Conservation (phyloP, 1,140 invertebrate genomes). For the Sminthurides bifidus region DNA sequence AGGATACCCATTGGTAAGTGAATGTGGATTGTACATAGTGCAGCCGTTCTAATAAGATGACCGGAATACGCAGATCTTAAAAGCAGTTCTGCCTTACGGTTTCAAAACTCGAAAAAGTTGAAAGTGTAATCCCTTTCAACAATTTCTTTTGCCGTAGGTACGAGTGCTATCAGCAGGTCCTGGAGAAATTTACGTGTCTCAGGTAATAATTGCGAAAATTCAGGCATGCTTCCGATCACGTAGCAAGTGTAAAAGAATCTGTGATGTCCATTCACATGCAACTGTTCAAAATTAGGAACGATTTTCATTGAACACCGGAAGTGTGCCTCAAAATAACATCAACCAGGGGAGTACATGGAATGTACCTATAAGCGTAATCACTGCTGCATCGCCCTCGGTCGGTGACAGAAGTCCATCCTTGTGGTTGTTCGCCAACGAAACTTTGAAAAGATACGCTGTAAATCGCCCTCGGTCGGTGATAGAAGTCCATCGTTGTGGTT, state of each 20-base stretch:
- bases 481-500: background rate
- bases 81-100: background rate
- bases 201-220: background rate
- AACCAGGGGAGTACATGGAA: background rate
- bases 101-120: background rate
- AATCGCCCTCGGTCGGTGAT: background rate
- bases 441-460: too few species aligned
- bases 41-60: background rate
- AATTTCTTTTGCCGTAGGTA: background rate
- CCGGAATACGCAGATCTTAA: background rate
- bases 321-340: background rate
- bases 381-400: background rate
- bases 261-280: background rate
- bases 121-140: background rate
- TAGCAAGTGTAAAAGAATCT: background rate
- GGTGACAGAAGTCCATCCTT: background rate
- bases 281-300: background rate
- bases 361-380: background rate
- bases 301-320: background rate
- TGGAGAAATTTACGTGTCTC: background rate
- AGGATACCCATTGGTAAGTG: slow-evolving; percentile 66
- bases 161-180: background rate
- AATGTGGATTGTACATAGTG: background rate
- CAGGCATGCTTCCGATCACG: background rate
- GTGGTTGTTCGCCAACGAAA: background rate